Evolutionary conservation across 2,113 vertebrate genomes (phyloP).

Genomic region (Saccopteryx bilineata): DNA sequence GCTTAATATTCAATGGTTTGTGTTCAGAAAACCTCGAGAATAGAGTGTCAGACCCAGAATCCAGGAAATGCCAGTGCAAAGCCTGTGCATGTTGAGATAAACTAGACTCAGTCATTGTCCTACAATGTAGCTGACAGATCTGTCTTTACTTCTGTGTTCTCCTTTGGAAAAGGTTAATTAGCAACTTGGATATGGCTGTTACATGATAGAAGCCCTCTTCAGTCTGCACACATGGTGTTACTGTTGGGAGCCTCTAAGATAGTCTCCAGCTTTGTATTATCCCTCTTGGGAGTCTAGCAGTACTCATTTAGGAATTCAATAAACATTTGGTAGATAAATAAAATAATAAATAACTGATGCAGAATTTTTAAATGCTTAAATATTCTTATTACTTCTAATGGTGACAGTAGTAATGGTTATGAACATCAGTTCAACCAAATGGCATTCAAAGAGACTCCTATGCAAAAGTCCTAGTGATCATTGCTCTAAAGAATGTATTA

Average conservation of each 20-base stretch:
- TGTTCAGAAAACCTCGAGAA: background rate
- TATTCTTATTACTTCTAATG: background rate
- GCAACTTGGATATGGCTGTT: background rate
- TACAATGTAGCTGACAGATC: background rate
- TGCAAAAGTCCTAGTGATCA: background rate
- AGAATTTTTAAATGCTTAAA: background rate
- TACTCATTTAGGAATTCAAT: background rate
- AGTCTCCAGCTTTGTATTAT: background rate
- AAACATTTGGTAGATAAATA: background rate
- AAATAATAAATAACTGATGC: background rate
- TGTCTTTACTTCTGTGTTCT: conserved; percentile 1
- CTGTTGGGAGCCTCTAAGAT: background rate
- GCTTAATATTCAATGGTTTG: background rate
- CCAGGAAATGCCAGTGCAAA: background rate
- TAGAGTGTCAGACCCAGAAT: background rate
- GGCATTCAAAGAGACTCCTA: background rate
- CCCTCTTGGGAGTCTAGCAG: background rate
- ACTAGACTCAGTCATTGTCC: background rate
- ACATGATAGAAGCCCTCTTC: background rate
- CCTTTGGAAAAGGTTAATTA: conserved; percentile 12
- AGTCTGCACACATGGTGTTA: background rate
- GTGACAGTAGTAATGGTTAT: background rate
- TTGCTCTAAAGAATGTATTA: background rate
- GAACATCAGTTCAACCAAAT: background rate
- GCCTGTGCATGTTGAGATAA: conserved; percentile 18